Conservation (phyloP, 2,797 vertebrate genomes). For the Alosa sapidissima region DNA sequence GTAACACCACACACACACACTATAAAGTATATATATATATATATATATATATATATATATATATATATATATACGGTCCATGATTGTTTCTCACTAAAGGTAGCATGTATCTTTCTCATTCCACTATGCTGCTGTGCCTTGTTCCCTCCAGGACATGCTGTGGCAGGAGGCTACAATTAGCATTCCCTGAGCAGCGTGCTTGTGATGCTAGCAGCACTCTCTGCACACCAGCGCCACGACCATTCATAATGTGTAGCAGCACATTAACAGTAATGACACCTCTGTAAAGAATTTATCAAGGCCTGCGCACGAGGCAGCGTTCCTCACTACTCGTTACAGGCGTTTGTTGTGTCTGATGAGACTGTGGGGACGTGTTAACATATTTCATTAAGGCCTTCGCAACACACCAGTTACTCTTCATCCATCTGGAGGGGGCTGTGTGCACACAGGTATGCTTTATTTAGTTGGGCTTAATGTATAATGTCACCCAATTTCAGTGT, state of each 20-base stretch:
- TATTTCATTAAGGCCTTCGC: conserved; percentile 1
- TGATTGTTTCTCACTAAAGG: not conserved
- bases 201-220: not conserved
- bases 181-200: not conserved
- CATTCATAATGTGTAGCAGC: not conserved
- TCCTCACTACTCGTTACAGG: not conserved
- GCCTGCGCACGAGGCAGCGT: not conserved
- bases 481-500: not conserved
- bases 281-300: conserved; percentile 17
- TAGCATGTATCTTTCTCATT: not conserved
- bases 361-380: conserved; percentile 1
- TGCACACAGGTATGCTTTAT: not conserved
- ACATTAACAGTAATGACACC: conserved; percentile 21
- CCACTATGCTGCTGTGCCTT: not conserved
- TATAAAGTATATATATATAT: no score
- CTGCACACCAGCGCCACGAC: not conserved
- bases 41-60: no score
- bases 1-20: not conserved
- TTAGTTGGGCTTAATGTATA: not conserved
- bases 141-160: not conserved
- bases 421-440: not conserved
- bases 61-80: not conserved
- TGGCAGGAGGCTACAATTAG: not conserved
- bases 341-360: not conserved
- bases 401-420: not conserved